Conservation (phyloP, 2,888 invertebrate species). For the Cosmia trapezina region DNA sequence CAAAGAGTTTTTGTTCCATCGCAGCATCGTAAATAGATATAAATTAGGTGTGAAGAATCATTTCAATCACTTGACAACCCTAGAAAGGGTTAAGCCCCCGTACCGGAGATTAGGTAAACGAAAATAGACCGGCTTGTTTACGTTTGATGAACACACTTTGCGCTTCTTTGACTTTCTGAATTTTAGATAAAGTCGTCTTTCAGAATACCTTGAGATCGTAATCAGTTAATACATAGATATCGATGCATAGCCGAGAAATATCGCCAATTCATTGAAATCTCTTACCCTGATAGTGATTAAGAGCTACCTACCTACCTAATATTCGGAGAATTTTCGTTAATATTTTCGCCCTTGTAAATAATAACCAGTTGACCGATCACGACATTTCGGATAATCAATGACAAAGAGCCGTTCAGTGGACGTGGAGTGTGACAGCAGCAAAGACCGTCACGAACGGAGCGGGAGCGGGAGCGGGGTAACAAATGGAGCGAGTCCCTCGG, state of each 20-base stretch:
- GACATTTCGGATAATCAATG: slow-evolving; percentile 76
- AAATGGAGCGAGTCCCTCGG: slow-evolving; percentile 79
- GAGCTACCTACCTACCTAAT: neutral
- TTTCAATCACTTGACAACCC: slow-evolving; percentile 66
- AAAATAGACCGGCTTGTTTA: slow-evolving; percentile 79
- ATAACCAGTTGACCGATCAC: slow-evolving; percentile 71
- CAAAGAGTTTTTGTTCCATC: neutral
- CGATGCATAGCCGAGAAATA: neutral
- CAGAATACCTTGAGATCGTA: slow-evolving; percentile 46
- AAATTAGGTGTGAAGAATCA: slow-evolving; percentile 45
- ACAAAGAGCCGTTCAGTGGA: slow-evolving; percentile 74
- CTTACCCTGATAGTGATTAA: neutral
- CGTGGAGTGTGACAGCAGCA: slow-evolving; percentile 56
- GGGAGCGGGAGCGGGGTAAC: slow-evolving; percentile 69
- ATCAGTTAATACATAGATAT: slow-evolving; percentile 21
- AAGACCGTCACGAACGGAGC: slow-evolving; percentile 59
- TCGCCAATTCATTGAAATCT: neutral
- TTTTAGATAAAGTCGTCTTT: slow-evolving; percentile 65
- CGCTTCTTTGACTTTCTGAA: slow-evolving; percentile 74
- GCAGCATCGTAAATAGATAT: slow-evolving; percentile 12
- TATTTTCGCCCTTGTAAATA: slow-evolving; percentile 50
- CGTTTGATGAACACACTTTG: slow-evolving; percentile 72
- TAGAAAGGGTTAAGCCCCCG: slow-evolving; percentile 64
- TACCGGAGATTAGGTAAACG: slow-evolving; percentile 80
- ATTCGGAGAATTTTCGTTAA: slow-evolving; percentile 32